Evolutionary conservation across 1,140 invertebrate genomes (phyloP), one percentile per base, ranked within the genome.

Genomic region (Drosophila willistoni): DNA sequence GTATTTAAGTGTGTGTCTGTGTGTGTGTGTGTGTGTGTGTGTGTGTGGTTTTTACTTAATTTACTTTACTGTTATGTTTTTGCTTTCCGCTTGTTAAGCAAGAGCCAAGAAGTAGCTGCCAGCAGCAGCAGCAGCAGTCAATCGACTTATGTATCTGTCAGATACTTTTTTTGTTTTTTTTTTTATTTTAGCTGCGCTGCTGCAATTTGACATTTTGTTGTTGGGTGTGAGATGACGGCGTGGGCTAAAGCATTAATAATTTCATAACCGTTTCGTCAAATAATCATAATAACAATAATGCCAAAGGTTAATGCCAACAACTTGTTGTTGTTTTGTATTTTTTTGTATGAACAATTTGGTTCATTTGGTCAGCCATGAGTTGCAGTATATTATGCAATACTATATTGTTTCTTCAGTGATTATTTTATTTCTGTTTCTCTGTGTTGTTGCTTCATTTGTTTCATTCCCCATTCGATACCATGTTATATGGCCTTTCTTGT

Each of bases 21-120:
- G 69, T 51, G 17, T 17, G 33, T 71, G 25, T 62, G 12, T 41
- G 9, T 62, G 39, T 63, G 39, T 25, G 55, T 57, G 81, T 22
- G 19, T 22, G 22, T 81, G 71, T 86, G 79, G 82, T 81, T 85
- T 78, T 76, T 79, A 85, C 82, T 85, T 86, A 86, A 82, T 86
- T 86, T 85, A 82, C 79, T 85, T 85, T 85, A 85, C 82, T 86
- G 83, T 85, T 85, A 87, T 82, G 83, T 87, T 86, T 81, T 87
- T 77, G 69, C 83, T 81, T 85, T 82, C 75, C 83, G 82, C 79
- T 85, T 79, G 83, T 86, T 87, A 73, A 71, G 79, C 83, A 81
- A 82, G 81, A 47, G 71, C 73, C 66, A 68, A 25, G 25, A 75
- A 63, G 59, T 68, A 60, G 44, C 71, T 60, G 22, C 57, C 67